Percentiles rank a stretch among this genome's conserved stretches.
Conservation (phyloP, 2,888 invertebrate species). For the Alentia gelatinosa region DNA sequence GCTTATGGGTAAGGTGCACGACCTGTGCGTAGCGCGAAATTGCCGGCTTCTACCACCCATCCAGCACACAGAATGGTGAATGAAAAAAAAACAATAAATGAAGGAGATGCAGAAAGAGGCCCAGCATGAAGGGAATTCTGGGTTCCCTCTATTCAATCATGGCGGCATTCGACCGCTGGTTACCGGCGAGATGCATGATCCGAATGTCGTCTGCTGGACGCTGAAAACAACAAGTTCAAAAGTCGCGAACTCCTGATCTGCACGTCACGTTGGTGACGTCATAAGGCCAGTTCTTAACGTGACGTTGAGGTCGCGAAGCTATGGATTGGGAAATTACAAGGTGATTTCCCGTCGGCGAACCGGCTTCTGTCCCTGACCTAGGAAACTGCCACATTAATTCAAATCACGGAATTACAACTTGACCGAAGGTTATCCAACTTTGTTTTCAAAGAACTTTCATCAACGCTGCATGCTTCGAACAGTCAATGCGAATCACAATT, state of each 20-base stretch:
- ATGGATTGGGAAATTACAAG: not conserved
- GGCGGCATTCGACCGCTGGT: not conserved
- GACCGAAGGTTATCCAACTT: not conserved
- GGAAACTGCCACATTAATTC: not conserved
- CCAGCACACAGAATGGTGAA: too few species aligned
- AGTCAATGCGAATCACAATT: too few species aligned
- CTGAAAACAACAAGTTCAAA: not conserved
- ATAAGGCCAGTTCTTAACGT: not conserved
- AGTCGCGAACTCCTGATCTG: not conserved
- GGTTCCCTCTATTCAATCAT: not conserved
- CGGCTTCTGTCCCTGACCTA: not conserved
- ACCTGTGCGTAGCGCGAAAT: not conserved
- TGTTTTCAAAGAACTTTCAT: not conserved
- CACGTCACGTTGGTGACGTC: not conserved
- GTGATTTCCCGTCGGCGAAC: not conserved
- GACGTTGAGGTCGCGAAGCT: not conserved
- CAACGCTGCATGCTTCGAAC: too few species aligned
- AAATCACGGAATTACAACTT: not conserved
- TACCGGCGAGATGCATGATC: not conserved
- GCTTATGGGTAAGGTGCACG: not conserved
- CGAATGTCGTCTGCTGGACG: not conserved
- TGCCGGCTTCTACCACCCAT: too few species aligned
- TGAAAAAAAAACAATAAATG: not conserved
- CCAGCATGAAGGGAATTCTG: too few species aligned
- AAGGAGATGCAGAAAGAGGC: not conserved